Percentiles rank a stretch among this genome's conserved stretches.
Conservation (phyloP, 2,888 invertebrate species). For the Hydriomena furcata region DNA sequence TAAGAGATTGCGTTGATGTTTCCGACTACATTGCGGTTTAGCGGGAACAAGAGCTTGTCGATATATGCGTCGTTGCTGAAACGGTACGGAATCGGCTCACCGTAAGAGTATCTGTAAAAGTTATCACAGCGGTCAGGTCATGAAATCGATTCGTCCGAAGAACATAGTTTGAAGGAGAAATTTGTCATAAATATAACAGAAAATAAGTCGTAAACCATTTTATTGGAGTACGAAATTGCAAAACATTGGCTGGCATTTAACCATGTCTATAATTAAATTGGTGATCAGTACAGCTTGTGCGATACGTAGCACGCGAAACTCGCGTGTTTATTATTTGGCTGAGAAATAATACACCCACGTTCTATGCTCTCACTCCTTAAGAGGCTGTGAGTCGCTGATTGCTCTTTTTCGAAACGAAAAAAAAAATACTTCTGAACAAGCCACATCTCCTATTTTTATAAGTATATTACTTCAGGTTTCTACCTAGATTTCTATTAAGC, state of each 20-base stretch:
- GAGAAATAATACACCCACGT: slow-evolving; percentile 62
- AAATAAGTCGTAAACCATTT: slow-evolving; percentile 67
- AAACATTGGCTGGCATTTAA: slow-evolving; percentile 75
- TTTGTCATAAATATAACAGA: slow-evolving; percentile 33
- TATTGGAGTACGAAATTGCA: slow-evolving; percentile 56
- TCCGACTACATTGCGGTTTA: slow-evolving; percentile 82
- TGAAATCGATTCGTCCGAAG: slow-evolving; percentile 15
- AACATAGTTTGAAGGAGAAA: slow-evolving; percentile 13
- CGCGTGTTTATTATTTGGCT: slow-evolving; percentile 56
- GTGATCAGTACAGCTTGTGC: slow-evolving; percentile 47
- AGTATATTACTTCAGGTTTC: no score
- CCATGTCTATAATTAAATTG: slow-evolving; percentile 69
- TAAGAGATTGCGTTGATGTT: slow-evolving; percentile 85
- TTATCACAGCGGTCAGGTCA: slow-evolving; percentile 18
- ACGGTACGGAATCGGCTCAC: slow-evolving; percentile 83
- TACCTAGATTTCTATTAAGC: no score
- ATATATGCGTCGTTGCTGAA: slow-evolving; percentile 89
- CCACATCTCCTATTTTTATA: no score
- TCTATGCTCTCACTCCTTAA: slow-evolving; percentile 44
- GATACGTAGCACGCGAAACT: slow-evolving; percentile 53
- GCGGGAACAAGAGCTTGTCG: slow-evolving; percentile 86
- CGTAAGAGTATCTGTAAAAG: slow-evolving; percentile 77
- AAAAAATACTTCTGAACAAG: no score
- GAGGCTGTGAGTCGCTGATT: no score
- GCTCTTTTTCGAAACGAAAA: no score